Conservation (phyloP, 2,888 invertebrate species). For the Osmoderma eremita region DNA sequence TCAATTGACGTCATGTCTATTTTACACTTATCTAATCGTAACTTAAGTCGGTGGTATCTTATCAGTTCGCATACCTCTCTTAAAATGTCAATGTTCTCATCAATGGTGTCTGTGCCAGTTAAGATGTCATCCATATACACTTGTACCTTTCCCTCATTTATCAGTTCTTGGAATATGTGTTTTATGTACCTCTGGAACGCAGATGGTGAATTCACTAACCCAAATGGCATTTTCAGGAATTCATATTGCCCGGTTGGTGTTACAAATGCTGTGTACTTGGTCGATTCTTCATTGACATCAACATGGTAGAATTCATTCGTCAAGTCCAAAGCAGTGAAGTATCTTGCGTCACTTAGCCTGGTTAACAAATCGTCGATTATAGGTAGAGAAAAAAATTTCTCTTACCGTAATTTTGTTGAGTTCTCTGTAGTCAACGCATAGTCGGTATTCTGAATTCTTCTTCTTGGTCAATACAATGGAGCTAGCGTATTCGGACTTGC, state of each 20-base stretch:
- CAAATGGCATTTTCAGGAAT: conserved; percentile 51
- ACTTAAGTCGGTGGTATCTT: background rate
- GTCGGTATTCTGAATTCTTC: conserved; percentile 41
- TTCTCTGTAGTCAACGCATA: conserved; percentile 45
- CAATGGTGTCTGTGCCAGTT: conserved; percentile 39
- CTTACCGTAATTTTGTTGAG: conserved; percentile 43
- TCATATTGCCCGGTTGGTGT: conserved; percentile 49
- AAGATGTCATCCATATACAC: conserved; percentile 47
- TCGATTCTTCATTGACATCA: conserved; percentile 9
- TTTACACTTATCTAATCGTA: conserved; percentile 25
- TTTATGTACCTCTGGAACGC: conserved; percentile 46
- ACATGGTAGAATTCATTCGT: conserved; percentile 38
- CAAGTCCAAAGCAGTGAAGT: conserved; percentile 34
- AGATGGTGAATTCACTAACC: conserved; percentile 49
- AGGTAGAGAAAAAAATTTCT: conserved; percentile 45
- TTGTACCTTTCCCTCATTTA: conserved; percentile 33
- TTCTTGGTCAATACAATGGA: conserved; percentile 44
- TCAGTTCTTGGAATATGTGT: conserved; percentile 39
- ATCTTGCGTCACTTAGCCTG: conserved; percentile 20
- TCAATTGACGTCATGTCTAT: conserved; percentile 4
- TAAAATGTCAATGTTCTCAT: conserved; percentile 41
- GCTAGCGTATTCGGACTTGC: conserved; percentile 43
- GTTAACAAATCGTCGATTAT: conserved; percentile 44
- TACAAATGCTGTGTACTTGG: conserved; percentile 32
- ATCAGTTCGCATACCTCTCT: background rate